A percentile compares a stretch with the other conserved stretches of the same genome.
Evolutionary conservation across 2,113 vertebrate genomes (phyloP).

Genomic region (Paraplagusia blochii): DNA sequence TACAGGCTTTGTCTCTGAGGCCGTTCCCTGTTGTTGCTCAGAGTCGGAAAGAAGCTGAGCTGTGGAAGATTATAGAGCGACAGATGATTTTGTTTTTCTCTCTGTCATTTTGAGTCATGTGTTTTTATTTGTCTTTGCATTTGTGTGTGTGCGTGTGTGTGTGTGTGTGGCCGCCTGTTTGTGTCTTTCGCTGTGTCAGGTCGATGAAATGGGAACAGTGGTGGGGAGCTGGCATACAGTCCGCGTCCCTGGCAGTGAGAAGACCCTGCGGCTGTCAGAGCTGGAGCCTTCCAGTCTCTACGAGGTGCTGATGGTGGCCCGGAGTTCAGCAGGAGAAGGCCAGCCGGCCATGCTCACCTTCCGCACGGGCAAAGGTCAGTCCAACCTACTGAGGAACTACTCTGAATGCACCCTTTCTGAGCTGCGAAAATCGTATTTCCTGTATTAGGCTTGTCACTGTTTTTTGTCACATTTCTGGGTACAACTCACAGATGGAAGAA

Average conservation of each 20-base stretch:
- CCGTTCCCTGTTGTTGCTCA: slow-evolving; percentile 22
- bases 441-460: background rate
- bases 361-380: slow-evolving; percentile 91
- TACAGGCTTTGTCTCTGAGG: slow-evolving; percentile 29
- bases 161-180: slow-evolving; percentile 2
- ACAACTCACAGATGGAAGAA: slow-evolving; percentile 12
- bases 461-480: slow-evolving; percentile 14
- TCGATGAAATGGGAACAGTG: slow-evolving; percentile 79
- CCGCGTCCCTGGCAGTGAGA: slow-evolving; percentile 92
- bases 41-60: slow-evolving; percentile 9
- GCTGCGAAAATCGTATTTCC: background rate
- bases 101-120: slow-evolving; percentile 12
- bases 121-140: slow-evolving; percentile 39
- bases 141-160: slow-evolving; percentile 10
- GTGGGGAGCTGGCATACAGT: slow-evolving; percentile 88
- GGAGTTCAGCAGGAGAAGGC: slow-evolving; percentile 85
- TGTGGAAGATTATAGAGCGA: background rate
- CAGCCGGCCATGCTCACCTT: slow-evolving; percentile 98
- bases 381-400: background rate
- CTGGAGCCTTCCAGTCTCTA: slow-evolving; percentile 93
- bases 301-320: slow-evolving; percentile 95
- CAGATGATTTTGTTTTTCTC: slow-evolving; percentile 25
- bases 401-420: background rate
- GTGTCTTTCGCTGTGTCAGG: slow-evolving; percentile 68
- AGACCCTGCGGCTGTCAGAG: slow-evolving; percentile 86